Conservation (phyloP, 1,140 invertebrate genomes). For the Mactra quadrangularis region DNA sequence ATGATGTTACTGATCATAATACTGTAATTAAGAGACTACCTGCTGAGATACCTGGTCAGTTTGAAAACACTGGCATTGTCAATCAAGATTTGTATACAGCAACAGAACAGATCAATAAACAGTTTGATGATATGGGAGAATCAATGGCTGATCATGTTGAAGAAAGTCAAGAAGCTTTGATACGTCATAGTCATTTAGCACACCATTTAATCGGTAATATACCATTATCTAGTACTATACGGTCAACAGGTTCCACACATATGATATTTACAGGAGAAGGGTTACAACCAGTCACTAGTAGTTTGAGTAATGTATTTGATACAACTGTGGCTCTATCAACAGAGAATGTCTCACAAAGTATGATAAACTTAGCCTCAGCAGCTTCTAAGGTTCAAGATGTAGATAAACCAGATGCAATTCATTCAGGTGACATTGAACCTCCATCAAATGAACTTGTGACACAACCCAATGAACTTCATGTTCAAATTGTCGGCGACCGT, state of each 20-base stretch:
- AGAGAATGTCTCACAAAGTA: not conserved
- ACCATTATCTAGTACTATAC: not conserved
- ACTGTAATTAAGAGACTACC: no score
- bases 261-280: slow-evolving; percentile 11
- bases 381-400: not conserved
- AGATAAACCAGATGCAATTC: not conserved
- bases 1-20: no score
- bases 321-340: not conserved
- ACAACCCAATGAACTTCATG: no score
- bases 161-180: slow-evolving; percentile 27
- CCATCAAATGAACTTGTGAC: no score
- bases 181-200: slow-evolving; percentile 15
- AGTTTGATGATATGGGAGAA: slow-evolving; percentile 4
- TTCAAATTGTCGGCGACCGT: not conserved
- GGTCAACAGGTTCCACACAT: not conserved
- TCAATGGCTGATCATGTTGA: not conserved
- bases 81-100: no score
- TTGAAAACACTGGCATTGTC: not conserved
- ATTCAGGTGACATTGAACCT: no score
- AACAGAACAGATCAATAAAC: not conserved
- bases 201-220: slow-evolving; percentile 17
- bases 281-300: not conserved
- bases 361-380: slow-evolving; percentile 8
- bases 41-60: no score
- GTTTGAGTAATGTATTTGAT: no score